Base-by-base conservation (phyloP, 2,888 invertebrate species). In the Rhaphigaster nebulosa region DNA sequence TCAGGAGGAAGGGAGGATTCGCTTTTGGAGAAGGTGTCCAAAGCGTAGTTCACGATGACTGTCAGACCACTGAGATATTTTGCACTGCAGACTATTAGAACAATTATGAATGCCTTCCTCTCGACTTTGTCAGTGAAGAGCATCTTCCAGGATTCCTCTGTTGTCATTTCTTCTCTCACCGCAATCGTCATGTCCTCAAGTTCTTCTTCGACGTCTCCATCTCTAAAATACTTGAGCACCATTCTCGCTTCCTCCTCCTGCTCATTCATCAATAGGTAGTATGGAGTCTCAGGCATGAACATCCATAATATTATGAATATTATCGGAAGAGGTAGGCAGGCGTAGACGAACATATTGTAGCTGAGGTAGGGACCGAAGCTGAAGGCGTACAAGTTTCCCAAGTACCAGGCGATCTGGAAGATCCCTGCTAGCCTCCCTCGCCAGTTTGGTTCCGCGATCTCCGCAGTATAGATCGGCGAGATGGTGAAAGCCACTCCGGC, bases 281-380 rank as follows among this genome's bases (percentile, higher is more conserved):
- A 95, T 0, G 96, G 96, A 0, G 96, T 95, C 92, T 96, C 96
- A 0, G 96, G 96, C 93, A 96, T 94, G 34, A 76, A 91, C 65
- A 90, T 29, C 52, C 91, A 91, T 20, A 87, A 29, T 2, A 88
- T 45, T 80, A 87, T 88, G 70, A 91, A 91, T 29, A 90, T 50
- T 38, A 90, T n/a, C 13, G 89, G 84, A 23, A 90, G 52, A 2
- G 70, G 54, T 15, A 56, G 88, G 29, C 90, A 88, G 8, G 91
- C 92, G 38, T 89, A 20, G 88, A 87, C 56, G 91, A 70, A 92
- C 45, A 92, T 92, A 0, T 93, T 91, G 92, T 93, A 95, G 93
- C 91, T 94, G 20, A 92, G 38, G 50, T 87, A 91, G 18, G 91
- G 91, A 2, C 92, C 92, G n/a, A 90, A 87, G 34, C 60, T 70